Conservation (phyloP, 2,797 vertebrate genomes). For the Tinamus major region DNA sequence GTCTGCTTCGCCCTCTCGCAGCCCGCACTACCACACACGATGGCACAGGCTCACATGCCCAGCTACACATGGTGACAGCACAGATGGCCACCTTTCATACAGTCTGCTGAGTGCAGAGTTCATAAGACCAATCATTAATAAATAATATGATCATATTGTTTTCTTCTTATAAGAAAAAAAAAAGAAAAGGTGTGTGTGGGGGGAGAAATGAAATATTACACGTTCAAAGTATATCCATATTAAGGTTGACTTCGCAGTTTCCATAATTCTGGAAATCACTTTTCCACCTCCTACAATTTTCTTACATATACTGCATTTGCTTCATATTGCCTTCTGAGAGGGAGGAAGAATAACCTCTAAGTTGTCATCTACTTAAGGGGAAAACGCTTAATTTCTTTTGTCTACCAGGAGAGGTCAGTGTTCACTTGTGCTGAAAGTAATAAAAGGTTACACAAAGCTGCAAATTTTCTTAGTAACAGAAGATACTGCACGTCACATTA, state of each 20-base stretch:
- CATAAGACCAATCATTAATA: neutral
- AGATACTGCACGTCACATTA: slow-evolving; percentile 37
- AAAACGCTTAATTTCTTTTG: neutral
- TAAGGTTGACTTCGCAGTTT: neutral
- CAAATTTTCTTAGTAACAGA: slow-evolving; percentile 29
- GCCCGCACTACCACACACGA: neutral
- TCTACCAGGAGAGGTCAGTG: slow-evolving; percentile 75
- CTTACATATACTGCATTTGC: neutral
- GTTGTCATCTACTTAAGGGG: neutral
- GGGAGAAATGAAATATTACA: neutral
- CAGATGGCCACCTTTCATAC: neutral
- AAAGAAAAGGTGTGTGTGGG: no score
- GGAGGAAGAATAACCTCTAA: neutral
- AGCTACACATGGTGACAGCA: neutral
- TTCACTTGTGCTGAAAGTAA: slow-evolving; percentile 58
- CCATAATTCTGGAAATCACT: neutral
- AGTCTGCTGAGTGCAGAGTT: neutral
- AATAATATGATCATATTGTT: neutral
- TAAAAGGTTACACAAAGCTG: slow-evolving; percentile 44
- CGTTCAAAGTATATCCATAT: neutral
- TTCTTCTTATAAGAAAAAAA: neutral
- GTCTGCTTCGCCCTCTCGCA: neutral
- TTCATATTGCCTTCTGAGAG: neutral
- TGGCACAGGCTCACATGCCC: neutral
- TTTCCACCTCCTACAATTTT: neutral